phyloP scores from a whole-genome alignment of 2,113 vertebrate genomes.

The Myotis brandtii region DNA sequence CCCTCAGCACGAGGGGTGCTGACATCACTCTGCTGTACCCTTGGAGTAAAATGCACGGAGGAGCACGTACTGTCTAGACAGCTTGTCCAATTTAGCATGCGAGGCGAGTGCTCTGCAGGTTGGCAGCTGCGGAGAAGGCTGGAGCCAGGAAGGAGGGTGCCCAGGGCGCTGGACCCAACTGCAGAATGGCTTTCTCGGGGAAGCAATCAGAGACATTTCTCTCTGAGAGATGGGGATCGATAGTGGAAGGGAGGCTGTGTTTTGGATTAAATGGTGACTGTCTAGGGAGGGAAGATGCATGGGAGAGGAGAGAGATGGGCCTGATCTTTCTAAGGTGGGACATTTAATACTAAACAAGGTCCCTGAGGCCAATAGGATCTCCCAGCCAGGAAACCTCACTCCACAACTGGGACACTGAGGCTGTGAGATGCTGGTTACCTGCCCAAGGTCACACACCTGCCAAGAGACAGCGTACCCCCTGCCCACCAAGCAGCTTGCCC shows the following conservation, averaged over 20 bases:
- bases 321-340: not conserved
- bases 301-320: not conserved
- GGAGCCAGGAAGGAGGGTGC: not conserved
- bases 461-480: not conserved
- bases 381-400: not conserved
- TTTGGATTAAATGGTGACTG: not conserved
- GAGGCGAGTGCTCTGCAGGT: not conserved
- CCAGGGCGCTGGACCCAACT: fast-evolving
- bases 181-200: not conserved
- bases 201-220: not conserved
- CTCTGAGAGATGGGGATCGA: not conserved
- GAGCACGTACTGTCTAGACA: constrained; percentile 43
- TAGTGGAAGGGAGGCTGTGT: not conserved
- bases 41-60: not conserved
- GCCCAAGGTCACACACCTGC: not conserved
- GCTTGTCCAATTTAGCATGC: not conserved
- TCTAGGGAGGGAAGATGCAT: not conserved
- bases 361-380: not conserved
- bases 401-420: not conserved
- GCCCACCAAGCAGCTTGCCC: not conserved
- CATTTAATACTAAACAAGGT: not conserved
- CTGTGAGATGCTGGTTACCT: not conserved
- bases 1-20: not conserved
- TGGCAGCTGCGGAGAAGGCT: not conserved
- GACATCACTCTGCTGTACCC: not conserved